Conservation (phyloP, 2,113 vertebrate species). For the Sprattus sprattus region DNA sequence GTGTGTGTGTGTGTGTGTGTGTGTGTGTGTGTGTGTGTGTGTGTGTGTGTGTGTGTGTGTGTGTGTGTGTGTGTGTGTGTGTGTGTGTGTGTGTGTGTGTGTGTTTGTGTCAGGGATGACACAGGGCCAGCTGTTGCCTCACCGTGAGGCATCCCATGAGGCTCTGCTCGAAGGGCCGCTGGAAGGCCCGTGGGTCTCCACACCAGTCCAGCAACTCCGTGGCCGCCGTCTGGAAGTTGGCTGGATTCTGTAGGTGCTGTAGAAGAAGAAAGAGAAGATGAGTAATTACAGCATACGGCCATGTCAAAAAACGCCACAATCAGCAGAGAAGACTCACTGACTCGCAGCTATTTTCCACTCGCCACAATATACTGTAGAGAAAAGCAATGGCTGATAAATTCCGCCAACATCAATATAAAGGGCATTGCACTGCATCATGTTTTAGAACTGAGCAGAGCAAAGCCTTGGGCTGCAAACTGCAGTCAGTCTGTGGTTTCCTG, state of each 20-base stretch:
- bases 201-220: constrained; percentile 99
- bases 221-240: constrained; percentile 98
- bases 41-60: too few relatives aligned
- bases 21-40: too few relatives aligned
- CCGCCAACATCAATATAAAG: neutral
- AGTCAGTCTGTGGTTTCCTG: neutral
- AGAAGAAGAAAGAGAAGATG: constrained; percentile 51
- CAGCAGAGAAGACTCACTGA: neutral
- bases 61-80: too few relatives aligned
- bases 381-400: neutral
- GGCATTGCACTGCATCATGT: neutral
- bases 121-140: constrained; percentile 57
- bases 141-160: constrained; percentile 99
- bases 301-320: neutral
- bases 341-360: neutral
- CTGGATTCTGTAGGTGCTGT: constrained; percentile 98
- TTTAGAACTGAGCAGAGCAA: neutral
- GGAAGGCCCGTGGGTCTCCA: constrained; percentile 96
- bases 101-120: too few relatives aligned
- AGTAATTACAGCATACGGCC: neutral
- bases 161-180: constrained; percentile 98
- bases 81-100: too few relatives aligned
- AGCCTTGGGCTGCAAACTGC: neutral
- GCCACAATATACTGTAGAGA: neutral
- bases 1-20: too few relatives aligned